These are phyloP conservation scores for Chloropsis hardwickii DNA, from an alignment of 2,113 vertebrate genomes.

Conservation along the genomic window DNA sequence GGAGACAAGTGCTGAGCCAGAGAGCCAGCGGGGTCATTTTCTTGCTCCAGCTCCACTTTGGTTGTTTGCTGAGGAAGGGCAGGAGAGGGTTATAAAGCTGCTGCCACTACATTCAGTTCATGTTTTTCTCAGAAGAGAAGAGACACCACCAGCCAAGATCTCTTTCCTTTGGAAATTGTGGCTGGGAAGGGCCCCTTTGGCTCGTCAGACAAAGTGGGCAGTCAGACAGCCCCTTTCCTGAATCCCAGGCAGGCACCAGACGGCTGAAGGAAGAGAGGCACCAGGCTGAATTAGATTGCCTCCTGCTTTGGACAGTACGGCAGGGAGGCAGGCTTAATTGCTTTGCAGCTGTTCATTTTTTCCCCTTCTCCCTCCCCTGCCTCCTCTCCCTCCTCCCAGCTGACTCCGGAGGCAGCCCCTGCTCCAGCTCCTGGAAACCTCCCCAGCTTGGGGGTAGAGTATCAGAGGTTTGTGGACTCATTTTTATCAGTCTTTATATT, in stretches of 20 bases:
- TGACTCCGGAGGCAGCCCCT: neutral
- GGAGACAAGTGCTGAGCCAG: neutral
- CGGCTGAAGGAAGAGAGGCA: constrained; percentile 71
- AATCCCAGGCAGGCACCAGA: constrained; percentile 68
- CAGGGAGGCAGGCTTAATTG: constrained; percentile 55
- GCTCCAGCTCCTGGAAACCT: neutral
- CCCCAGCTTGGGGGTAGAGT: neutral
- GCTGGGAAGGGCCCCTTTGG: constrained; percentile 63
- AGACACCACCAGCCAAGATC: constrained; percentile 47
- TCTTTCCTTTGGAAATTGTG: constrained; percentile 63
- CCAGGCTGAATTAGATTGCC: constrained; percentile 69
- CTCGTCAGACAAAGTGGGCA: constrained; percentile 61
- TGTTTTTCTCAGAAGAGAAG: constrained; percentile 52
- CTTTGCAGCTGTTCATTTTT: constrained; percentile 61
- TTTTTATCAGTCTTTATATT: neutral
- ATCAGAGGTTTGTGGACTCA: neutral
- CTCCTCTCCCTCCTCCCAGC: neutral
- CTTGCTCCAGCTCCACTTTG: constrained; percentile 11
- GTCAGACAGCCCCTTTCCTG: constrained; percentile 66
- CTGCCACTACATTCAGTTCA: constrained; percentile 13
- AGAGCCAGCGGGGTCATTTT: neutral
- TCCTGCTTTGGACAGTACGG: constrained; percentile 51
- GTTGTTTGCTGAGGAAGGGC: constrained; percentile 61
- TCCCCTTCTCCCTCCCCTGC: neutral
- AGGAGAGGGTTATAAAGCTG: constrained; percentile 47